Evolutionary conservation across 2,113 vertebrate species (phyloP), one percentile per base, ranked within the genome.

Genomic region (Acanthochromis polyacanthus): DNA sequence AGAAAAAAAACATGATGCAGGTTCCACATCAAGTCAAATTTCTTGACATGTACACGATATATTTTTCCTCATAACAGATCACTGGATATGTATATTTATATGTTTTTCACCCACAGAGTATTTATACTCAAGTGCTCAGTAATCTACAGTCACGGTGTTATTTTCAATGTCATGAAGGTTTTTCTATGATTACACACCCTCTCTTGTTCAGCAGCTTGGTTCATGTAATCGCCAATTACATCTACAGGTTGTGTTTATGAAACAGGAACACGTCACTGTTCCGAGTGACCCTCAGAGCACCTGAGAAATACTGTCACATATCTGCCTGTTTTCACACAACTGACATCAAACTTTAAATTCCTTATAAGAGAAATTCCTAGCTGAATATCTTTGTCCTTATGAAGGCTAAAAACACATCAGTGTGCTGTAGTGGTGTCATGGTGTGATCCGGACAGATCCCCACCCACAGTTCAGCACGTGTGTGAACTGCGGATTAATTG

Each of bases 221-320:
- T 70, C 19, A 57, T 70, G 40, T 68, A 67, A 78, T 81, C 46
- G 71, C 51, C 15, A 11, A n/a, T 67, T 75, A 30, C 36, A 71
- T 63, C 78, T 59, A 3, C 28, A 52, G 43, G 48, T 53, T 72
- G 65, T 84, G 59, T 90, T 88, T 72, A 78, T 60, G 59, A 61
- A 87, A 86, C 79, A 87, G 11, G 40, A 58, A 51, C 60, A 60
- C 38, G 52, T 28, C n/a, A 10, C 48, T 0, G 30, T 56, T 64
- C 67, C 32, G 50, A 38, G 28, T 67, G 50, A 76, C 36, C 32
- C 12, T 17, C 53, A 70, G 14, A n/a, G 4, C 1, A n/a, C 30
- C 64, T n/a, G 23, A 52, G n/a, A 51, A 53, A 53, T 28, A 12
- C 22, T 6, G 16, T 55, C 23, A 38, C 32, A 20, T 14, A 19